A percentile compares a stretch with the other conserved stretches of the same genome.
These are phyloP conservation scores for Pollenia amentaria DNA, from an alignment of 2,888 invertebrate species.

Conservation along the genomic window DNA sequence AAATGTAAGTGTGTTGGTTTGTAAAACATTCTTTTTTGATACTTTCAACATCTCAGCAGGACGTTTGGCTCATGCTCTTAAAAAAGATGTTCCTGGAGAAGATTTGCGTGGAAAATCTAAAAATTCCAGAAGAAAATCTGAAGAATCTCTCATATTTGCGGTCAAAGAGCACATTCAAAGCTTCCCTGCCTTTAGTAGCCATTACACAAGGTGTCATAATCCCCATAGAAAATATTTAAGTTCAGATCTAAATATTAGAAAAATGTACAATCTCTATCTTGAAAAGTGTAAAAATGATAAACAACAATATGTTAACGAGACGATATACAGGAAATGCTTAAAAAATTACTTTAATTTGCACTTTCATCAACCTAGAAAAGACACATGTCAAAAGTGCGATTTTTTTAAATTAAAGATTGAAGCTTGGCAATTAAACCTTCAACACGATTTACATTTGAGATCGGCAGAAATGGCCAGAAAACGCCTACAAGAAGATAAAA, in stretches of 20 bases:
- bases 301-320: slow-evolving; percentile 25
- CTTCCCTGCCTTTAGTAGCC: slow-evolving; percentile 19
- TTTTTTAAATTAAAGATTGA: slow-evolving; percentile 14
- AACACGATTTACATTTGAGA: slow-evolving; percentile 26
- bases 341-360: slow-evolving; percentile 40
- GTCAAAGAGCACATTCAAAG: slow-evolving; percentile 33
- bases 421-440: slow-evolving; percentile 9
- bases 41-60: slow-evolving; percentile 45
- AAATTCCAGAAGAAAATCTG: slow-evolving; percentile 24
- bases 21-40: slow-evolving; percentile 45
- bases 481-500: slow-evolving; percentile 18
- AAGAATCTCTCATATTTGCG: slow-evolving; percentile 26
- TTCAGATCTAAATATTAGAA: slow-evolving; percentile 27
- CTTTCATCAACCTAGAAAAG: slow-evolving; percentile 26
- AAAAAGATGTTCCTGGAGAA: slow-evolving; percentile 28
- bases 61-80: slow-evolving; percentile 42
- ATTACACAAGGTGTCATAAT: slow-evolving; percentile 28
- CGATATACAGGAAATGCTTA: background rate
- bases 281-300: slow-evolving; percentile 46
- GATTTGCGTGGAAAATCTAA: slow-evolving; percentile 24
- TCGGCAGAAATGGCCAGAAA: slow-evolving; percentile 32
- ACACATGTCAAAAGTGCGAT: slow-evolving; percentile 32
- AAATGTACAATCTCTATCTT: slow-evolving; percentile 9
- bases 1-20: slow-evolving; percentile 46
- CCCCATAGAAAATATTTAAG: slow-evolving; percentile 34